Conservation (phyloP, 2,113 vertebrate genomes). For the Nematolebias whitei region DNA sequence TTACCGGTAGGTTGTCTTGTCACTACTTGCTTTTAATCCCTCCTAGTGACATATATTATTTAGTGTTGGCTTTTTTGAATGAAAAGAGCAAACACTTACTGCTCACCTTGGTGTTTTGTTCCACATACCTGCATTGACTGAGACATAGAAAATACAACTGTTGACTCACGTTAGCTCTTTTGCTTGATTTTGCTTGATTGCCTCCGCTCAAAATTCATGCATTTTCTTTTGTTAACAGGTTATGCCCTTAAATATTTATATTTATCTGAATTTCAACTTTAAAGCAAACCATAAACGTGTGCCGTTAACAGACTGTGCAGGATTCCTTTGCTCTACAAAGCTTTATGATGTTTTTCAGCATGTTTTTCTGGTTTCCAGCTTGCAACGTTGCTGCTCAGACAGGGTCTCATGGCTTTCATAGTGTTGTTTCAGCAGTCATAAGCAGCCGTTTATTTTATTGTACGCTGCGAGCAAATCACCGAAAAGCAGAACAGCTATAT, state of each 20-base stretch:
- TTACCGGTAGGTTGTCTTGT: constrained; percentile 49
- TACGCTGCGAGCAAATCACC: constrained; percentile 3
- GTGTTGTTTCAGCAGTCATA: constrained; percentile 5
- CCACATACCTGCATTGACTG: neutral
- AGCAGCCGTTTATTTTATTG: constrained; percentile 3
- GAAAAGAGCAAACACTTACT: neutral
- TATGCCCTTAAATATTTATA: constrained; percentile 36
- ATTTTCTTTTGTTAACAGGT: too few species aligned
- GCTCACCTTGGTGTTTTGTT: constrained; percentile 1
- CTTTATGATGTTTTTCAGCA: constrained; percentile 9
- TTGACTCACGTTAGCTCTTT: constrained; percentile 11
- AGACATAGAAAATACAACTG: constrained; percentile 4
- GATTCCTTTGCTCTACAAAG: neutral
- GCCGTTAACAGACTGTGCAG: constrained; percentile 9
- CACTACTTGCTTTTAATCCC: neutral
- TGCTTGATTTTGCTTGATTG: constrained; percentile 15
- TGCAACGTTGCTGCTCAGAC: constrained; percentile 10
- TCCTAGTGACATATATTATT: neutral
- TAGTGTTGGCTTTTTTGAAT: neutral
- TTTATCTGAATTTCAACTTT: constrained; percentile 15
- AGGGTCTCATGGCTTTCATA: neutral
- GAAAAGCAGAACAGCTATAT: constrained; percentile 1
- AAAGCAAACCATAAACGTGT: constrained; percentile 15
- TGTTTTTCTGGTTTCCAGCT: constrained; percentile 4
- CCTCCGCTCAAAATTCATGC: too few species aligned